Conservation (phyloP, 2,797 vertebrate genomes). For the Pipistrellus kuhlii region DNA sequence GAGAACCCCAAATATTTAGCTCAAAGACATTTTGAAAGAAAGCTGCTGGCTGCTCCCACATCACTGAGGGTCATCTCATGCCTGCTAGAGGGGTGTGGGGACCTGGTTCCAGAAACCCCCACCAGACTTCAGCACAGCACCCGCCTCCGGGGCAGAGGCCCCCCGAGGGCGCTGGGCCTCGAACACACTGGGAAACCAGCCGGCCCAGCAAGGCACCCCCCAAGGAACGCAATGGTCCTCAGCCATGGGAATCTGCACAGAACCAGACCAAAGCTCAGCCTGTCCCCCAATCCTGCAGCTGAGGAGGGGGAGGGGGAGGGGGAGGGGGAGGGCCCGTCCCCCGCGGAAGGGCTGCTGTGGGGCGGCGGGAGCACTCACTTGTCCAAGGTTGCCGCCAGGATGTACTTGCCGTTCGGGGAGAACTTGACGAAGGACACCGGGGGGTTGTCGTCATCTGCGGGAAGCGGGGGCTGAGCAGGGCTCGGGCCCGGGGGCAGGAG, state of each 20-base stretch:
- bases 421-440: slow-evolving; percentile 99
- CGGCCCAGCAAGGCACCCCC: accelerated
- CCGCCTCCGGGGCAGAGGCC: not conserved
- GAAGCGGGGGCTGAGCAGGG: not conserved
- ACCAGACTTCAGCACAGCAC: accelerated
- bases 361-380: slow-evolving; percentile 90
- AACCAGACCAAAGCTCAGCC: accelerated
- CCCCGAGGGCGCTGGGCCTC: not conserved
- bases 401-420: slow-evolving; percentile 99
- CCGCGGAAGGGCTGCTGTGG: not conserved
- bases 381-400: slow-evolving; percentile 98
- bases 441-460: slow-evolving; percentile 97
- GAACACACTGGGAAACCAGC: not conserved
- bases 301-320: too few species aligned
- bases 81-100: accelerated
- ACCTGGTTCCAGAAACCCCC: not conserved
- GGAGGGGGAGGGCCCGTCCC: too few species aligned
- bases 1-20: not conserved
- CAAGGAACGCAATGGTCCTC: too few species aligned
- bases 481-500: not conserved
- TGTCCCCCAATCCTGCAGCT: accelerated
- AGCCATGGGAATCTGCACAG: too few species aligned
- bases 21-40: not conserved
- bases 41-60: not conserved
- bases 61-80: not conserved